Evolutionary conservation across 2,797 vertebrate genomes (phyloP), one percentile per base, ranked within the genome.

Genomic region (Enteromius treurensis): DNA sequence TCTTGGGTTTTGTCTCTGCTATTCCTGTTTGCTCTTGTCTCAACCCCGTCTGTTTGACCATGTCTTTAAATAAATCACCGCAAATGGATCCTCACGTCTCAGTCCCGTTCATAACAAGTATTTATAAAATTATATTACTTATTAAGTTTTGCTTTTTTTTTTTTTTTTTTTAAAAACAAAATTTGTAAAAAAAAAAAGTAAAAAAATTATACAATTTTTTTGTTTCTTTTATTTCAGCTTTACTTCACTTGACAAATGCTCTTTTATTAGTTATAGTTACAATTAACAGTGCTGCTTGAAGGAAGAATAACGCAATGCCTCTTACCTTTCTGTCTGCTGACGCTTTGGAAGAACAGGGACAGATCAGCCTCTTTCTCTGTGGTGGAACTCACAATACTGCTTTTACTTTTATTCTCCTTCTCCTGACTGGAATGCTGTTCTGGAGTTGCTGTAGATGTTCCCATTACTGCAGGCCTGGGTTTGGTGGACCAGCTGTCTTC

Each of bases 241-340:
- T 64, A 8, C 29, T 64, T 64, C 23, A 64, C 15, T 32, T 17
- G 5, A 32, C 60, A 32, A 64, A 64, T 3, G 60, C 5, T 32
- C 32, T 64, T 17, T 17, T 17, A 64, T 64, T 64, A 64, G 60
- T 32, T 17, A 29, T 62, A 32, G 26, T 32, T 64, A 29, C 8
- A 5, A 49, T 23, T 29, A 71, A 17, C 45, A 74, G 19, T 21
- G 17, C 65, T 60, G 47, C 26, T 68, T n/a, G 21, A 8, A n/a
- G 42, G 67, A 45, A 80, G 7, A 55, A 71, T 55, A 71, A 42
- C 0, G 9, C 23, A 65, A 17, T 76, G 47, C 2, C 17, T 58
- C 90, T 95, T 94, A 99, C 98, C 97, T 98, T 97, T 98, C 86
- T 97, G 94, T 93, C 95, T 98, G 91, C 92, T 94, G 88, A 98